Percentiles rank a stretch among this genome's conserved stretches.
phyloP scores from a whole-genome alignment of 2,888 invertebrate species.

The Maniola hyperantus region DNA sequence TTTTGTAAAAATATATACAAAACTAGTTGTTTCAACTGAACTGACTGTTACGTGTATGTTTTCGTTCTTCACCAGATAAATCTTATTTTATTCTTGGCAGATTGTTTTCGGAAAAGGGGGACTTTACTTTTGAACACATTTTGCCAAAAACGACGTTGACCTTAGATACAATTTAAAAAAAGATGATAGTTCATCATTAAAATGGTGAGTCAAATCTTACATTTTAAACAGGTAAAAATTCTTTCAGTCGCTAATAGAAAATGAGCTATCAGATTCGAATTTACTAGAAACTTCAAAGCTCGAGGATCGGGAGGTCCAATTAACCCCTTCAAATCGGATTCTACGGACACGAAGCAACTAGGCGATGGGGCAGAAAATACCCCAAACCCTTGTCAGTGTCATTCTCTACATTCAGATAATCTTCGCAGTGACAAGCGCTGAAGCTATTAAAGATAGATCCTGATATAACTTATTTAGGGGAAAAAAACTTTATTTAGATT shows the following conservation, averaged over 20 bases:
- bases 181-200: too few species aligned
- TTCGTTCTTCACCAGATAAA: neutral
- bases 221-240: neutral
- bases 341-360: conserved; percentile 26
- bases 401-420: conserved; percentile 66
- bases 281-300: conserved; percentile 16
- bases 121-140: too few species aligned
- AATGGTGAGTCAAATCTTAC: neutral
- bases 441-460: conserved; percentile 55
- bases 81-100: neutral
- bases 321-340: conserved; percentile 34
- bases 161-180: too few species aligned
- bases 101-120: neutral
- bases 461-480: neutral
- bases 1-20: neutral
- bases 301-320: conserved; percentile 35
- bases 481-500: neutral
- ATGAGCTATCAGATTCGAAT: neutral
- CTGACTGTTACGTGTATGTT: neutral
- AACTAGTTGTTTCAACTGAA: neutral
- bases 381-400: conserved; percentile 69
- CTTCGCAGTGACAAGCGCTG: conserved; percentile 63
- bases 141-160: too few species aligned
- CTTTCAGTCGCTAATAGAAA: neutral
- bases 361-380: conserved; percentile 61